These are phyloP conservation scores for Acronicta alni DNA, from an alignment of 2,888 invertebrate genomes.

Conservation along the genomic window DNA sequence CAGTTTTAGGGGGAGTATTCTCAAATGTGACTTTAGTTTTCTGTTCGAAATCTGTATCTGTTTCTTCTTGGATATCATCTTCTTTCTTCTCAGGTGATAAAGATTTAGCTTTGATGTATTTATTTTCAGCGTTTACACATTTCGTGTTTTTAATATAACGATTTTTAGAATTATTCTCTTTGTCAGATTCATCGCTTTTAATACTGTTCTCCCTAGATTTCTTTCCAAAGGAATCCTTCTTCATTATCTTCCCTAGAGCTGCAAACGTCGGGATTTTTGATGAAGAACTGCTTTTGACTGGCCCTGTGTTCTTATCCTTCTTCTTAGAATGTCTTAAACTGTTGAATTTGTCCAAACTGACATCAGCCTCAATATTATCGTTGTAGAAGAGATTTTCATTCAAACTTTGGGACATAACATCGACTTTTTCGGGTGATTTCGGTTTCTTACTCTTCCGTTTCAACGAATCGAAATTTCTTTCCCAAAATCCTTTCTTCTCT, in stretches of 20 bases:
- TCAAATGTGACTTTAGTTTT: conserved; percentile 52
- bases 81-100: conserved; percentile 79
- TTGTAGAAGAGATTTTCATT: conserved; percentile 87
- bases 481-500: conserved; percentile 88
- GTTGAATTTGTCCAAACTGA: conserved; percentile 80
- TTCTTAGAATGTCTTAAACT: conserved; percentile 83
- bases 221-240: conserved; percentile 83
- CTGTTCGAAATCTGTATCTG: conserved; percentile 46
- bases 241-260: conserved; percentile 85
- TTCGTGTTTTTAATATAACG: conserved; percentile 83
- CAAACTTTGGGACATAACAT: conserved; percentile 88
- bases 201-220: conserved; percentile 72
- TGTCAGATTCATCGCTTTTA: conserved; percentile 69
- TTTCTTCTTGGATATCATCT: conserved; percentile 74
- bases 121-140: conserved; percentile 75
- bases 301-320: conserved; percentile 75
- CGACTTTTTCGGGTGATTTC: conserved; percentile 81
- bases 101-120: conserved; percentile 83
- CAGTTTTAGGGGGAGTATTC: conserved; percentile 31
- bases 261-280: conserved; percentile 87
- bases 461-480: conserved; percentile 86
- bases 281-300: conserved; percentile 81
- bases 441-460: conserved; percentile 81
- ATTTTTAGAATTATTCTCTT: conserved; percentile 66
- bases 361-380: conserved; percentile 83